phyloP scores from a whole-genome alignment of 2,113 vertebrate genomes.

The Sylvietta virens region DNA sequence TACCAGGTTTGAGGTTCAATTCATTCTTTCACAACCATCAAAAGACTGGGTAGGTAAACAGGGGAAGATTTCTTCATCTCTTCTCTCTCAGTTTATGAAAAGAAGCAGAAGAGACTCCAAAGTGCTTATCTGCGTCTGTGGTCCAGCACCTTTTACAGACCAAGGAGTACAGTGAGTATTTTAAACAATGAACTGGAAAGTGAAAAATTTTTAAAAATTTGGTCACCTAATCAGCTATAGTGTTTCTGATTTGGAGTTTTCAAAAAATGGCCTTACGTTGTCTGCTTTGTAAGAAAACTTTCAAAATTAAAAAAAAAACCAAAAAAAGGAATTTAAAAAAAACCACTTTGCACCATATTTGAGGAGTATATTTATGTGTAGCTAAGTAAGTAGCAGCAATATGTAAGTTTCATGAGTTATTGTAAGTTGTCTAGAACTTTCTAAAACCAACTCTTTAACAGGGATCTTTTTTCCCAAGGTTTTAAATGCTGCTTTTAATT shows the following conservation, averaged over 20 bases:
- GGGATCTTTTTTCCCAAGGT: background rate
- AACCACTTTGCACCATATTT: background rate
- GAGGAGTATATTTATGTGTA: background rate
- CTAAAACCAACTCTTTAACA: background rate
- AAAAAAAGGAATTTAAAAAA: too few species aligned
- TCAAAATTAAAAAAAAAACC: background rate
- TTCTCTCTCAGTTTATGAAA: conserved; percentile 77
- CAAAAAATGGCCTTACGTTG: fast-evolving
- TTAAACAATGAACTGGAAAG: background rate
- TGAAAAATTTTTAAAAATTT: fast-evolving
- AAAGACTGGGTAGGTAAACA: conserved; percentile 78
- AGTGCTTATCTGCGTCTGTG: conserved; percentile 87
- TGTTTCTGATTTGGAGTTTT: background rate
- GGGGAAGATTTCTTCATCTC: conserved; percentile 77
- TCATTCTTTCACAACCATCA: conserved; percentile 84
- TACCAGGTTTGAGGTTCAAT: conserved; percentile 86
- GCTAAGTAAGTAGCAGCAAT: background rate
- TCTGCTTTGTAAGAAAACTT: background rate
- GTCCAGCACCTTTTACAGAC: conserved; percentile 85
- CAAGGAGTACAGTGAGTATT: conserved; percentile 80
- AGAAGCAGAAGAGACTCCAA: conserved; percentile 72
- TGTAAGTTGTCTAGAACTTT: background rate
- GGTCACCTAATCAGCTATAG: background rate
- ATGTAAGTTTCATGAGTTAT: background rate
- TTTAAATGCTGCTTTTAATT: background rate